A percentile compares a stretch with the other conserved stretches of the same genome.
Conservation (phyloP, 2,797 vertebrate genomes). For the Gallinago nigripennis region DNA sequence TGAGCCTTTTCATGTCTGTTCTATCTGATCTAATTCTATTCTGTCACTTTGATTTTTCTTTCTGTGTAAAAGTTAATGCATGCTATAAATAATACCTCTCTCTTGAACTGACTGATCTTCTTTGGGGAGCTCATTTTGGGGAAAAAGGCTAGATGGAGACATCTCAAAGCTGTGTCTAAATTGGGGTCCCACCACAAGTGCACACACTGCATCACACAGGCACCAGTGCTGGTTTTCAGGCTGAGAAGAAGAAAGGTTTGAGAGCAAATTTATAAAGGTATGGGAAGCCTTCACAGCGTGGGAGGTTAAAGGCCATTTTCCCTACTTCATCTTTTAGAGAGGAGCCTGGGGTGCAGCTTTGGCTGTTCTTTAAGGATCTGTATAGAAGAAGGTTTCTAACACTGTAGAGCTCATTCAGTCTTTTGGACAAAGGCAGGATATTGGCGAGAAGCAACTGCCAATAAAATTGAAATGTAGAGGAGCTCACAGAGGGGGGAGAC, state of each 20-base stretch:
- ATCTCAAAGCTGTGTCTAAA: slow-evolving; percentile 38
- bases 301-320: background rate
- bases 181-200: background rate
- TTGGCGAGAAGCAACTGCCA: background rate
- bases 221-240: background rate
- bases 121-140: slow-evolving; percentile 24
- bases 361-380: background rate
- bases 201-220: accelerated
- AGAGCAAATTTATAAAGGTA: background rate
- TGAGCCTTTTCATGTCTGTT: slow-evolving; percentile 64
- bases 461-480: background rate
- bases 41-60: slow-evolving; percentile 59
- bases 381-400: background rate
- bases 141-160: background rate
- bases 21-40: slow-evolving; percentile 67
- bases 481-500: background rate
- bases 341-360: background rate
- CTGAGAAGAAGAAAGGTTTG: background rate
- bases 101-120: slow-evolving; percentile 18
- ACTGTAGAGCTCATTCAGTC: background rate
- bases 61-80: slow-evolving; percentile 34
- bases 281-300: background rate
- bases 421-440: background rate
- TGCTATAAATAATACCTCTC: slow-evolving; percentile 49
- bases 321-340: background rate